phyloP scores from a whole-genome alignment of 2,888 invertebrate genomes.

The Drosophila cognata region DNA sequence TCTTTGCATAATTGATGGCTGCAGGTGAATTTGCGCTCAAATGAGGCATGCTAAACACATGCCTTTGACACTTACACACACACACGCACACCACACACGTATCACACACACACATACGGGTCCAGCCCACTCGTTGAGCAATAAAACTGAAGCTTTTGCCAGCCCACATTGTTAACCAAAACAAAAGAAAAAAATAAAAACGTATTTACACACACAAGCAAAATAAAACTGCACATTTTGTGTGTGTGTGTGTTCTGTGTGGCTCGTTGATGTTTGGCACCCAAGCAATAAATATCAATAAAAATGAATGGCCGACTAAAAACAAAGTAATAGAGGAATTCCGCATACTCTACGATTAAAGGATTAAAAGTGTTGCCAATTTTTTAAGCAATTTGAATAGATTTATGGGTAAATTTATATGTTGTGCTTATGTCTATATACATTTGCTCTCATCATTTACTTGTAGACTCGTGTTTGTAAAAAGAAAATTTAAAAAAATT shows the following conservation, averaged over 20 bases:
- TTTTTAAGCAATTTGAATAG: neutral
- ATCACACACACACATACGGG: slow-evolving; percentile 1
- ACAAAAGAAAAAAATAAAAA: slow-evolving; percentile 31
- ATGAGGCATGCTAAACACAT: slow-evolving; percentile 80
- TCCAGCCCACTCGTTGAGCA: slow-evolving; percentile 39
- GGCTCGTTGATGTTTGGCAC: slow-evolving; percentile 38
- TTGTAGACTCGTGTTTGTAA: neutral
- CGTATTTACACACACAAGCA: neutral
- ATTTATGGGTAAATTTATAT: neutral
- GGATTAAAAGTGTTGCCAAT: neutral
- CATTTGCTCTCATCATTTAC: neutral
- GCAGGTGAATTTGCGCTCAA: slow-evolving; percentile 80
- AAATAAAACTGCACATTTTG: slow-evolving; percentile 43
- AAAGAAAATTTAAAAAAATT: too few relatives aligned
- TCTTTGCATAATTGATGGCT: slow-evolving; percentile 81
- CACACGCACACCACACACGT: slow-evolving; percentile 9
- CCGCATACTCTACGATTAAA: slow-evolving; percentile 28
- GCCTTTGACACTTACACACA: slow-evolving; percentile 75
- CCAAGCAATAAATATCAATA: slow-evolving; percentile 57
- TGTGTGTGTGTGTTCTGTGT: slow-evolving; percentile 6
- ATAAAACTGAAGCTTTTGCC: slow-evolving; percentile 50
- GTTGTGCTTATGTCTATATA: neutral
- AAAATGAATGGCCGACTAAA: slow-evolving; percentile 44
- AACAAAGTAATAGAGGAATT: slow-evolving; percentile 13
- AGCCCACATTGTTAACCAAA: slow-evolving; percentile 42